A percentile compares a stretch with the other conserved stretches of the same genome.
Conservation (phyloP, 2,797 vertebrate species). For the Staurois parvus region DNA sequence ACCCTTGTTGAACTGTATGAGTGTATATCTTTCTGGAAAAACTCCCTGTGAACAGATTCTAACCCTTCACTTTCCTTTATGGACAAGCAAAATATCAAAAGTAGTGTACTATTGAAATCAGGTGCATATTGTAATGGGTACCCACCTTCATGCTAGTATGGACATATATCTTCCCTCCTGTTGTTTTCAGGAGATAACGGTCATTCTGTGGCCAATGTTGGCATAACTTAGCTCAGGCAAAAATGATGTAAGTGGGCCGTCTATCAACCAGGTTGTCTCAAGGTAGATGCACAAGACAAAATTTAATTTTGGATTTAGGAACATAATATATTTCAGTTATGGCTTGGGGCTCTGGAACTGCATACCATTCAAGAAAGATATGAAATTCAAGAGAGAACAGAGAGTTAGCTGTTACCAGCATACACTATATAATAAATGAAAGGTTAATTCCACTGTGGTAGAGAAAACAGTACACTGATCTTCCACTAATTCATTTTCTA, state of each 20-base stretch:
- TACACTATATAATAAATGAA: no score
- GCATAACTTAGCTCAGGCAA: not conserved
- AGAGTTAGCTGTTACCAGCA: not conserved
- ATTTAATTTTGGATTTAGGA: no score
- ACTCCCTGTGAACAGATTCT: no score
- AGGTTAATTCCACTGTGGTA: no score
- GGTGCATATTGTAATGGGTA: no score
- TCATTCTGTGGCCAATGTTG: no score
- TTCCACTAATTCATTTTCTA: not conserved
- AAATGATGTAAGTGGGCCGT: not conserved
- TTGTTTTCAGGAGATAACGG: not conserved
- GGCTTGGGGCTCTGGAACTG: not conserved
- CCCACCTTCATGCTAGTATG: not conserved
- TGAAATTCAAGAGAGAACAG: not conserved
- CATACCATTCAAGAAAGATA: not conserved
- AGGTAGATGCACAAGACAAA: no score
- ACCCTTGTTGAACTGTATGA: no score
- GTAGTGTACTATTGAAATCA: no score
- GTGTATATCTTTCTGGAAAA: no score
- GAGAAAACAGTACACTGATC: not conserved
- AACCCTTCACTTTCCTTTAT: no score
- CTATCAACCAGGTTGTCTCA: not conserved
- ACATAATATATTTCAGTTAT: not conserved
- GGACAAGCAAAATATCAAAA: no score
- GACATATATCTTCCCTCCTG: not conserved